Conservation (phyloP, 2,797 vertebrate species). For the Acomys russatus region DNA sequence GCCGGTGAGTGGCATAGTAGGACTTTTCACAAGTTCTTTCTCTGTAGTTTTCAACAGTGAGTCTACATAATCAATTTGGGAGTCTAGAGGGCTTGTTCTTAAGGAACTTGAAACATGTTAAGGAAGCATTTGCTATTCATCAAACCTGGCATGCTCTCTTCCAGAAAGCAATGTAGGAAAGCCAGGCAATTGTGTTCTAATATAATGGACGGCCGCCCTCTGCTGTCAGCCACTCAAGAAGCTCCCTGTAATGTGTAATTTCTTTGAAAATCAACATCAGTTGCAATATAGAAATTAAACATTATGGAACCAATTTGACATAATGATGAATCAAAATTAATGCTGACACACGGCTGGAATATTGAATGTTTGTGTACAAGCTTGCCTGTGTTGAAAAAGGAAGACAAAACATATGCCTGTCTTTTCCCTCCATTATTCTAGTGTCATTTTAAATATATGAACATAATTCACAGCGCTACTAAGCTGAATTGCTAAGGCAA, state of each 20-base stretch:
- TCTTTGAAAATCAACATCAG: conserved; percentile 64
- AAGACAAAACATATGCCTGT: neutral
- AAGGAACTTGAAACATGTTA: neutral
- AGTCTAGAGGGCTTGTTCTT: neutral
- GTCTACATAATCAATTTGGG: neutral
- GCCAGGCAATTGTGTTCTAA: conserved; percentile 9
- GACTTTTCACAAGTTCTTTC: neutral
- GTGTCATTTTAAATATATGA: conserved; percentile 58
- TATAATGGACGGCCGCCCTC: neutral
- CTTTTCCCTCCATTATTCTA: conserved; percentile 48
- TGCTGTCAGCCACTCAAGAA: conserved; percentile 11
- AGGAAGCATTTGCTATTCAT: conserved; percentile 40
- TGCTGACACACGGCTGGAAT: conserved; percentile 32
- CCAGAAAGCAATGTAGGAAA: conserved; percentile 10
- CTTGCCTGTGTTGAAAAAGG: neutral
- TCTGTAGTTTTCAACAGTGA: conserved; percentile 6
- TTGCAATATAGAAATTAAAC: conserved; percentile 63
- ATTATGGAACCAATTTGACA: conserved; percentile 66
- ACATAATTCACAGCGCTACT: conserved; percentile 56
- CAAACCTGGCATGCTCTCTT: neutral
- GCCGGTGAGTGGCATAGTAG: neutral
- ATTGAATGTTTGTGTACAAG: neutral
- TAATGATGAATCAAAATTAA: conserved; percentile 56
- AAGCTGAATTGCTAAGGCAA: conserved; percentile 60
- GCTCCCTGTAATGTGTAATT: conserved; percentile 51